phyloP scores from a whole-genome alignment of 1,140 invertebrate species.

The Drosophila pectinifera region DNA sequence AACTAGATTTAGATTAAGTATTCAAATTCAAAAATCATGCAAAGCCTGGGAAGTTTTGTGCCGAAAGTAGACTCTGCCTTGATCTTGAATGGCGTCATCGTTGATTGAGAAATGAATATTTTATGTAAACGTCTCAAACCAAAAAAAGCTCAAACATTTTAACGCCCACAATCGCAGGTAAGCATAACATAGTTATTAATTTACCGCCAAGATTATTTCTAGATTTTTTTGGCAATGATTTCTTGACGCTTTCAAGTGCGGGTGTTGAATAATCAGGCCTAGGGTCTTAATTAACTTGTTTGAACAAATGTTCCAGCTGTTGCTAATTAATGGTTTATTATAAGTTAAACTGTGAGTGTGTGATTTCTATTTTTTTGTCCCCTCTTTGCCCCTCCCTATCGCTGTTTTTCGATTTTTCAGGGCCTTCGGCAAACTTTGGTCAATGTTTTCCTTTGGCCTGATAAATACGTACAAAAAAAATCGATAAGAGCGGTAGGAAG shows the following conservation, averaged over 20 bases:
- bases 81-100: conserved; percentile 17
- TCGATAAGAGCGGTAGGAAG: conserved; percentile 26
- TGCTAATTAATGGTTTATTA: conserved; percentile 38
- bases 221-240: conserved; percentile 6
- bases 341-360: neutral
- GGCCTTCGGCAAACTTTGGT: conserved; percentile 49
- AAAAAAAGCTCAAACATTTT: neutral
- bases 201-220: conserved; percentile 7
- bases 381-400: conserved; percentile 6
- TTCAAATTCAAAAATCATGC: conserved; percentile 46
- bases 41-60: conserved; percentile 37
- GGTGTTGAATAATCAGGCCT: conserved; percentile 61
- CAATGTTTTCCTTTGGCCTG: conserved; percentile 37
- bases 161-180: conserved; percentile 48
- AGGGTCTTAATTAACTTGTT: conserved; percentile 66
- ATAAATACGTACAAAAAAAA: conserved; percentile 36
- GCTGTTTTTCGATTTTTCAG: conserved; percentile 18
- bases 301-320: conserved; percentile 40
- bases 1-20: conserved; percentile 23
- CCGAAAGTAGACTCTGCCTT: conserved; percentile 18
- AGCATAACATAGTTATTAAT: conserved; percentile 19
- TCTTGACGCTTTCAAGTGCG: conserved; percentile 18
- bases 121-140: conserved; percentile 43
- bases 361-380: conserved; percentile 9
- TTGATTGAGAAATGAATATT: conserved; percentile 36